Conservation (phyloP, 2,888 invertebrate genomes). For the Archips crataeganus region DNA sequence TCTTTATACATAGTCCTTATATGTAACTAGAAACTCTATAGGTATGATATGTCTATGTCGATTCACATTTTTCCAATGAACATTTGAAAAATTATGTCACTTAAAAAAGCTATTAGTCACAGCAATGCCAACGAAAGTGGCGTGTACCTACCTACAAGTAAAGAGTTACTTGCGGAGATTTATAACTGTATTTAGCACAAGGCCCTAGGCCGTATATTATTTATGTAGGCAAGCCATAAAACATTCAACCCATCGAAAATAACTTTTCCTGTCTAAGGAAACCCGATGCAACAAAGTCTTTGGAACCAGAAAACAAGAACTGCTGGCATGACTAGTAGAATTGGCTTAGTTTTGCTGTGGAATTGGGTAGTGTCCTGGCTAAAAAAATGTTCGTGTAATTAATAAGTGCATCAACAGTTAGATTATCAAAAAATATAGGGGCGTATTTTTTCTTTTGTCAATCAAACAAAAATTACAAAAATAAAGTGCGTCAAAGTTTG, state of each 20-base stretch:
- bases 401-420: too few relatives aligned
- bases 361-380: too few relatives aligned
- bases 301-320: conserved; percentile 18
- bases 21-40: too few relatives aligned
- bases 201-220: conserved; percentile 39
- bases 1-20: too few relatives aligned
- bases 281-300: conserved; percentile 14
- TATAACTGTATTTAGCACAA: conserved; percentile 36
- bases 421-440: too few relatives aligned
- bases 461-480: too few relatives aligned
- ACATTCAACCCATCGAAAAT: conserved; percentile 30
- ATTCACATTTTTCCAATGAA: conserved; percentile 10
- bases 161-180: conserved; percentile 16
- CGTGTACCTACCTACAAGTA: conserved; percentile 19
- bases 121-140: conserved; percentile 21
- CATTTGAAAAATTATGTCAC: conserved; percentile 8
- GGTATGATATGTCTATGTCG: background rate
- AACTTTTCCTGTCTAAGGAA: conserved; percentile 44
- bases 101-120: conserved; percentile 31
- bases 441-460: too few relatives aligned
- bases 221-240: conserved; percentile 31
- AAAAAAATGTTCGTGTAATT: too few relatives aligned
- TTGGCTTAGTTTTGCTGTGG: background rate
- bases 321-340: background rate
- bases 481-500: too few relatives aligned